Conservation (phyloP, 1,140 invertebrate genomes). For the Oscheius sp. region DNA sequence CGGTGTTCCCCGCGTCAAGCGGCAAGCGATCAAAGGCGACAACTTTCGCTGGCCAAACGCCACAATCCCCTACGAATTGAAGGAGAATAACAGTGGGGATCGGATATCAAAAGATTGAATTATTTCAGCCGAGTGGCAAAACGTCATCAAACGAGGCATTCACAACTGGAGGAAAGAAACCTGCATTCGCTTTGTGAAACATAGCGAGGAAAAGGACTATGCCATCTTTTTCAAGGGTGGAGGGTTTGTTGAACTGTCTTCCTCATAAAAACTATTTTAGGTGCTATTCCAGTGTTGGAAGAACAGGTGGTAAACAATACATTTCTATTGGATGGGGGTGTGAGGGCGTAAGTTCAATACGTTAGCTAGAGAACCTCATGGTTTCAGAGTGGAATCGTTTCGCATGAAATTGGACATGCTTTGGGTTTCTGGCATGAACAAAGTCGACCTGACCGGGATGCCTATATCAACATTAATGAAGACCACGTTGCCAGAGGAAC, state of each 20-base stretch:
- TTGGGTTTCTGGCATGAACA: conserved; percentile 46
- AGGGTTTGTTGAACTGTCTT: conserved; percentile 43
- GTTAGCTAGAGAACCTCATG: background rate
- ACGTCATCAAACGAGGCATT: conserved; percentile 51
- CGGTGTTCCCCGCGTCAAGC: background rate
- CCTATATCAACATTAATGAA: conserved; percentile 45
- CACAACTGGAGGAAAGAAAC: conserved; percentile 56
- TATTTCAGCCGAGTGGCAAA: conserved; percentile 52
- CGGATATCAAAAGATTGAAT: background rate
- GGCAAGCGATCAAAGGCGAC: conserved; percentile 56
- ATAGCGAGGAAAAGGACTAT: conserved; percentile 47
- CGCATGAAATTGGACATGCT: conserved; percentile 42
- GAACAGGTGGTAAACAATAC: conserved; percentile 52
- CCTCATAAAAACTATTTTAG: conserved; percentile 33
- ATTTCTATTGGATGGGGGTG: conserved; percentile 58
- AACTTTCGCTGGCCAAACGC: conserved; percentile 53
- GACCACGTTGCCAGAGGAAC: conserved; percentile 31
- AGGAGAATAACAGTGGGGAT: conserved; percentile 50
- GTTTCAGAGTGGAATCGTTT: conserved; percentile 35
- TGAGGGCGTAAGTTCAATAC: conserved; percentile 50
- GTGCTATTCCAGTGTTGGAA: conserved; percentile 58
- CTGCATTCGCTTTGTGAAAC: conserved; percentile 52
- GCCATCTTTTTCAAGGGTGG: conserved; percentile 56
- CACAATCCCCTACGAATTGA: conserved; percentile 54
- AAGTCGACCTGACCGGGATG: conserved; percentile 39